Evolutionary conservation across 2,113 vertebrate genomes (phyloP).

Genomic region (Fulmarus glacialis): DNA sequence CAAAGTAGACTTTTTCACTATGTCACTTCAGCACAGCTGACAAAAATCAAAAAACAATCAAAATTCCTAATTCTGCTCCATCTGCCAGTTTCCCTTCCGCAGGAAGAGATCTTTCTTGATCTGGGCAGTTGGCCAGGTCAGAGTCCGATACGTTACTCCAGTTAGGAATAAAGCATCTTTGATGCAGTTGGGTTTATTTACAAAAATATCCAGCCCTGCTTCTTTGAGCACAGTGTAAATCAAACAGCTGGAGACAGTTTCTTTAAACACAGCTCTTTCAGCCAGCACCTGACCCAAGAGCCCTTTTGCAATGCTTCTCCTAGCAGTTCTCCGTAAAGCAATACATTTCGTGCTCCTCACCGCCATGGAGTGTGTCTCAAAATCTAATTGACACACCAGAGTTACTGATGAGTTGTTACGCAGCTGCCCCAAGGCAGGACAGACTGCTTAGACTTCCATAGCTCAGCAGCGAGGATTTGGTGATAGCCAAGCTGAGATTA

Average conservation of each 20-base stretch:
- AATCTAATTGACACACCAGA: neutral
- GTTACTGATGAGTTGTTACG: accelerated
- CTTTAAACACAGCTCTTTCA: neutral
- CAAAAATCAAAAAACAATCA: accelerated
- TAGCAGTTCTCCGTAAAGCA: neutral
- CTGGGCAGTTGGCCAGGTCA: neutral
- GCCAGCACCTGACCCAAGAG: neutral
- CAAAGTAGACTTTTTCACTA: neutral
- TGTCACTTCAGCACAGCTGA: neutral
- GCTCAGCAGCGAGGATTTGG: neutral
- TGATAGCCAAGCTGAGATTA: no score
- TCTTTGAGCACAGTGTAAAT: neutral
- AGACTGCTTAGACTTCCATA: neutral
- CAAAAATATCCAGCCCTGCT: neutral
- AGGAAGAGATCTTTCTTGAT: neutral
- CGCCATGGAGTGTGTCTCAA: neutral
- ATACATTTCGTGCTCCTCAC: neutral
- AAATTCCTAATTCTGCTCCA: neutral
- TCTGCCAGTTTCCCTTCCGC: neutral
- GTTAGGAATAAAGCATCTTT: neutral
- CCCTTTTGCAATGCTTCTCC: neutral
- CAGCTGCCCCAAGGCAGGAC: accelerated
- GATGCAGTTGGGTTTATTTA: neutral
- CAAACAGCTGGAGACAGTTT: neutral
- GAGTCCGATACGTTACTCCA: neutral